Evolutionary conservation across 1,140 invertebrate genomes (phyloP), one percentile per base, ranked within the genome.

Genomic region (Mamestra configurata): DNA sequence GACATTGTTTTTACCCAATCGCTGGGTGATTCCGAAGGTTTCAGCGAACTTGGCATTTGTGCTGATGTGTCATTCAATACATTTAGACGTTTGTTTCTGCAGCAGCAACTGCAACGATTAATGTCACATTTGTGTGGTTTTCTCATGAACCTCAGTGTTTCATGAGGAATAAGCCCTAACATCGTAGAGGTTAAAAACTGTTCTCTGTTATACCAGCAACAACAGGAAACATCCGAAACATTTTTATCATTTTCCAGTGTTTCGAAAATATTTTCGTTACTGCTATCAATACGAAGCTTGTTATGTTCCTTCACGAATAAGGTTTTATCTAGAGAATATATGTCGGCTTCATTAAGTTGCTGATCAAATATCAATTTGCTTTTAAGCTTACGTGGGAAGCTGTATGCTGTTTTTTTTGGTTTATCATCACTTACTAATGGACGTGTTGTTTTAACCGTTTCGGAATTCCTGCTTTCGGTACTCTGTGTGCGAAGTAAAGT

Each of bases 101-200:
- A 82, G 46, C 85, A 88, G 73, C 85, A 88, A 11, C 18, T 64
- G 49, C 85, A 86, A n/a, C 68, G 10, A 15, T 57, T 43, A 10
- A 53, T 24, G 18, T 7, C 15, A 77, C 85, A 86, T 10, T 27
- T 49, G 53, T 88, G 85, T 43, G 31, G 53, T 64, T 55, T 79
- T 46, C 68, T 85, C 18, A 85, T 11, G 72, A 76, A 84, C 24
- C 35, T 76, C 20, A 61, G 8, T 24, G 73, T 27, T 2, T 70
- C 10, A 6, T 46, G 8, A 18, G 3, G n/a, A 61, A 4, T 27
- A 1, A 51, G 18, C 15, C 37, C 8, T 18, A 43, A 40, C 8
- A 5, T 57, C 4, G 1, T 31, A 31, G 2, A 3, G 5, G 18
- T 35, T 37, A 81, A 53, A 40, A 22, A 46, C 18, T 66, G 6